Evolutionary conservation across 2,797 vertebrate genomes (phyloP), one percentile per base, ranked within the genome.

Genomic region (Gymnothorax reevesii): DNA sequence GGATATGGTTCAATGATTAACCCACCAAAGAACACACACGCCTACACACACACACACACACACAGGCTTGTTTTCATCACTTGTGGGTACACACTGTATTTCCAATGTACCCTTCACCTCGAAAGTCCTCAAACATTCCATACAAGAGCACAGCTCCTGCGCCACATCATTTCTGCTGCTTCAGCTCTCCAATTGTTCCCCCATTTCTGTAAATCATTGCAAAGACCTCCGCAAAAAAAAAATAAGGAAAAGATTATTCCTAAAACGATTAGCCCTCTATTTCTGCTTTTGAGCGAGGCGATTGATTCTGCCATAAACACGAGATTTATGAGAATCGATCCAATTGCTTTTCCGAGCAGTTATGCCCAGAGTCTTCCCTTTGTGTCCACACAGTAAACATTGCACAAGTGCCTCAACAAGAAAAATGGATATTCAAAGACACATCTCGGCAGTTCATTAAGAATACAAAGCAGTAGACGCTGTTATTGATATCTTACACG

Each of bases 291-390:
- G 94, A 95, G 94, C 89, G 92, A 95, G 90, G 93, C 92, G 92
- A 96, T 96, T 93, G 94, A 98, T 97, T 96, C 95, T 94, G 94
- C 94, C 96, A 97, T 97, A 97, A 96, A 97, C 95, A 95, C 89
- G 93, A 97, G 97, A 97, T 97, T 97, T 97, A 97, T 96, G 95
- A 94, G 90, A 89, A 93, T 92, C 93, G 96, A 96, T 97, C 93
- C 94, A 91, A 92, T 92, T 91, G 92, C 91, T 85, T 93, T 95
- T 82, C 75, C 42, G 94, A 92, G 94, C 95, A 92, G 94, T 88
- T 20, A 42, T 4, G 20, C 60, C 88, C 86, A n/a, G 88, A 79
- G 75, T 82, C 88, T n/a, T 94, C 92, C 91, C 92, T 90, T 88
- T 90, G 88, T 90, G 87, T 82, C 91, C 89, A 85, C 93, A 91